Conservation (phyloP, 2,888 invertebrate genomes). For the Nowickia ferox region DNA sequence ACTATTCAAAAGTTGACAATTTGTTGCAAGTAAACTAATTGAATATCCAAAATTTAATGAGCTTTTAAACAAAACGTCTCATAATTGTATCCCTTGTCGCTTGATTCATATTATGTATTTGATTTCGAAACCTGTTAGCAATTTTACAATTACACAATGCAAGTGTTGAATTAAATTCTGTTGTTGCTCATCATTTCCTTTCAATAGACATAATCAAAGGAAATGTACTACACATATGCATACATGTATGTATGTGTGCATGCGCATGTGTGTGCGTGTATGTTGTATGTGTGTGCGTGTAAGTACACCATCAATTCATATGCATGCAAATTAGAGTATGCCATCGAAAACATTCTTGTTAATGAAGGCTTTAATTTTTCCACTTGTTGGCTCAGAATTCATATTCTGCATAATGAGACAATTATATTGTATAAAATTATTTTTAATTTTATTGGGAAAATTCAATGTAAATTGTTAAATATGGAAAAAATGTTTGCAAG, state of each 20-base stretch:
- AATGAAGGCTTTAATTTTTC: neutral
- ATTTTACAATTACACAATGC: conserved; percentile 41
- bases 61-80: too few species aligned
- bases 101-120: neutral
- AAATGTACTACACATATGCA: neutral
- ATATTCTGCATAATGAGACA: neutral
- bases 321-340: neutral
- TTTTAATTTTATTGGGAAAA: too few species aligned
- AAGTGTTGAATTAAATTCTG: conserved; percentile 44
- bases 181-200: conserved; percentile 50
- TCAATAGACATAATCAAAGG: conserved; percentile 17
- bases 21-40: too few species aligned
- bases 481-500: too few species aligned
- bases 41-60: too few species aligned
- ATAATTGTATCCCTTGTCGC: too few species aligned
- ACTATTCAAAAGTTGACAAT: too few species aligned
- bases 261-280: neutral
- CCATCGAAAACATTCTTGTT: neutral
- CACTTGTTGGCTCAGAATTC: neutral
- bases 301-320: neutral
- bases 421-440: too few species aligned
- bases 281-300: neutral
- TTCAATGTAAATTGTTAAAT: too few species aligned
- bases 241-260: neutral
- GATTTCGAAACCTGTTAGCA: conserved; percentile 28